Percentiles rank a stretch among this genome's conserved stretches.
Evolutionary conservation across 2,888 invertebrate genomes (phyloP).

Genomic region (Scaptomyza flava): DNA sequence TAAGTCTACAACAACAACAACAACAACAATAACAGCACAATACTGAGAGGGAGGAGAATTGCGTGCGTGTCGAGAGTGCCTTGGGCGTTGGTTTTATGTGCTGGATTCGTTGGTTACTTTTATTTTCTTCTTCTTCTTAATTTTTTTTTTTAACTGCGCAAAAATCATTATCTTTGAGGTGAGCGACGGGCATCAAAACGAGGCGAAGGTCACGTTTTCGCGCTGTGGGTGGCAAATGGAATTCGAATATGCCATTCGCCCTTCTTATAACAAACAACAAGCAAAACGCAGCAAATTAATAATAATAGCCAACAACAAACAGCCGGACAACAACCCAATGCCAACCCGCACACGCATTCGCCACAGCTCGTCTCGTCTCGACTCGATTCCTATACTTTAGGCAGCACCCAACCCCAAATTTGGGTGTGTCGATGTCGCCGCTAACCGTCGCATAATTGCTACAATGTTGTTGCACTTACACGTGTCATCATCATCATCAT

Average conservation of each 20-base stretch:
- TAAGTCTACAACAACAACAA: conserved; percentile 53
- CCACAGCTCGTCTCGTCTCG: not conserved
- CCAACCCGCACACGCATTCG: not conserved
- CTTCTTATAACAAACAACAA: conserved; percentile 70
- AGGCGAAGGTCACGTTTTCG: conserved; percentile 77
- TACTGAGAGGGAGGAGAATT: conserved; percentile 1
- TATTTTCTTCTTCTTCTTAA: not conserved
- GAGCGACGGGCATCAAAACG: conserved; percentile 37
- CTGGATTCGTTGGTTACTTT: conserved; percentile 2
- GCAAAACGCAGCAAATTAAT: conserved; percentile 74
- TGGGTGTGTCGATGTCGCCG: conserved; percentile 20
- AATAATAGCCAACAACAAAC: conserved; percentile 52
- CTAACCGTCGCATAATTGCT: conserved; percentile 75
- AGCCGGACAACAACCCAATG: conserved; percentile 26
- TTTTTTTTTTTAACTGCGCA: conserved; percentile 15
- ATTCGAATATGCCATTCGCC: conserved; percentile 35
- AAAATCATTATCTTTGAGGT: conserved; percentile 64
- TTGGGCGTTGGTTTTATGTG: conserved; percentile 20
- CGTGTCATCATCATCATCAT: conserved; percentile 64
- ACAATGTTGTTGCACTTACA: conserved; percentile 80
- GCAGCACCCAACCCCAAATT: not conserved
- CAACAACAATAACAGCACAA: not conserved
- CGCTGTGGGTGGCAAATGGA: conserved; percentile 75
- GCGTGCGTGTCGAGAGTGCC: conserved; percentile 34
- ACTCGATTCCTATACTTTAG: conserved; percentile 2